Evolutionary conservation across 2,113 vertebrate genomes (phyloP).

Genomic region (Mugil cephalus): DNA sequence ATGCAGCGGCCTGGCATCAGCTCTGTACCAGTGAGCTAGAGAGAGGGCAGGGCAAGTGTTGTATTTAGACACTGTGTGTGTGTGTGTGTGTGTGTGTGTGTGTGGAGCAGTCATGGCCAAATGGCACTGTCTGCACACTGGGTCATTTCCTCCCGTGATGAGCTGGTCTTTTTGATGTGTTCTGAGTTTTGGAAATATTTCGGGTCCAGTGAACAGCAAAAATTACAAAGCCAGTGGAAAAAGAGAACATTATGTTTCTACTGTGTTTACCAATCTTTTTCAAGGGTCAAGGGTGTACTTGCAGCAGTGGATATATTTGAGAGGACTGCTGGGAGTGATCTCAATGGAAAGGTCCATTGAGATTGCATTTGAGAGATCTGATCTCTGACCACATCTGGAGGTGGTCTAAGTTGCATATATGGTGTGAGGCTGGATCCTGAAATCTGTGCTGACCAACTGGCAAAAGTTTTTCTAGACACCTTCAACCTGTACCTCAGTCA

Average conservation of each 20-base stretch:
- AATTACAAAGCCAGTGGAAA: constrained; percentile 25
- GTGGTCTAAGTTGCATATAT: no score
- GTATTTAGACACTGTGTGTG: constrained; percentile 74
- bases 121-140: constrained; percentile 56
- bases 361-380: neutral
- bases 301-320: constrained; percentile 11
- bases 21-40: constrained; percentile 31
- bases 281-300: no score
- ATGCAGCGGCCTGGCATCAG: constrained; percentile 56
- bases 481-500: no score
- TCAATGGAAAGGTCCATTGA: neutral
- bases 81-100: no score
- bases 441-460: no score
- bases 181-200: constrained; percentile 23
- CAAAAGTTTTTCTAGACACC: no score
- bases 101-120: constrained; percentile 62
- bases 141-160: constrained; percentile 58
- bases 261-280: constrained; percentile 14
- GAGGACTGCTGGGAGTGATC: constrained; percentile 11
- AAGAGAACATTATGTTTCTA: constrained; percentile 7
- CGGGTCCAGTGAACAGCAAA: constrained; percentile 16
- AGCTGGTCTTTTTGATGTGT: constrained; percentile 42
- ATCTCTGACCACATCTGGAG: no score
- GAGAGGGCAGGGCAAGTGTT: constrained; percentile 53
- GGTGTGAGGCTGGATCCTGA: no score